Evolutionary conservation across 2,888 invertebrate genomes (phyloP).

Genomic region (Hybos culiciformis): DNA sequence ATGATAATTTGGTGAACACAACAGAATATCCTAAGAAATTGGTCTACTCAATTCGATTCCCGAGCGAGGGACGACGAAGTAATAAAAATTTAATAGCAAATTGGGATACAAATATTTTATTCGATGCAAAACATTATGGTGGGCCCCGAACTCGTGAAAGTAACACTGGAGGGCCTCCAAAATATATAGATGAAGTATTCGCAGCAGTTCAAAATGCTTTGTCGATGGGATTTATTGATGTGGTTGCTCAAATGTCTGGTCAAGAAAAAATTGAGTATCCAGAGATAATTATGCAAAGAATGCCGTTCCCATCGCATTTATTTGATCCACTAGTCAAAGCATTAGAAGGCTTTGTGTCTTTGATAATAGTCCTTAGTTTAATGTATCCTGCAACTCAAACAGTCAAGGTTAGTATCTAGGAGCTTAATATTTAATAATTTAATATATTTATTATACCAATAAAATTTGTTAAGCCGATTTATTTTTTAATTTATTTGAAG

Average conservation of each 20-base stretch:
- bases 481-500: too few species aligned
- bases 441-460: too few species aligned
- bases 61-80: slow-evolving; percentile 43
- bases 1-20: slow-evolving; percentile 32
- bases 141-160: too few species aligned
- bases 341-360: slow-evolving; percentile 52
- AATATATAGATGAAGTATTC: slow-evolving; percentile 46
- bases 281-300: slow-evolving; percentile 38
- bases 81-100: slow-evolving; percentile 8
- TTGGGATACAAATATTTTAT: slow-evolving; percentile 58
- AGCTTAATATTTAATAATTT: too few species aligned
- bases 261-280: slow-evolving; percentile 18
- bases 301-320: slow-evolving; percentile 58
- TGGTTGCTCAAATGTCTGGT: slow-evolving; percentile 14
- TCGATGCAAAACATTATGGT: slow-evolving; percentile 48
- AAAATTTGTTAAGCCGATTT: too few species aligned
- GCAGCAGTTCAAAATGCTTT: slow-evolving; percentile 48
- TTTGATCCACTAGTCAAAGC: slow-evolving; percentile 52
- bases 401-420: slow-evolving; percentile 43
- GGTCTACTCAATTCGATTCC: slow-evolving; percentile 47
- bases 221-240: slow-evolving; percentile 36
- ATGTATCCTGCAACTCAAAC: slow-evolving; percentile 68
- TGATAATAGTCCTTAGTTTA: slow-evolving; percentile 67
- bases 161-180: slow-evolving; percentile 46
- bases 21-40: slow-evolving; percentile 37